A percentile compares a stretch with the other conserved stretches of the same genome.
Evolutionary conservation across 2,888 invertebrate species (phyloP).

Genomic region (Scaptomyza parva): DNA sequence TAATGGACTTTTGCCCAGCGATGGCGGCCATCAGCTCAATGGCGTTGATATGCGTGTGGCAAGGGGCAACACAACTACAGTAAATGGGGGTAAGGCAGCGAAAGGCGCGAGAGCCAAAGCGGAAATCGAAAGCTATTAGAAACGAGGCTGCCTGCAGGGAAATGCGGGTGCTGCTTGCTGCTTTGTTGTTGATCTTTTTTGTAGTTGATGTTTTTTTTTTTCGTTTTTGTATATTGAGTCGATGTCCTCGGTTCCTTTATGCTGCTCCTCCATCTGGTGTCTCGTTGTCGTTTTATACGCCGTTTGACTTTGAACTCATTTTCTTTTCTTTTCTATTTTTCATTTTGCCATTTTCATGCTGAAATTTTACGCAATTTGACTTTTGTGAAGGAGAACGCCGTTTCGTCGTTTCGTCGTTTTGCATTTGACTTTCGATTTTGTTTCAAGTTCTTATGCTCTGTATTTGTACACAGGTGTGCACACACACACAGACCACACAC

Average conservation of each 20-base stretch:
- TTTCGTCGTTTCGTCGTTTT: slow-evolving; percentile 29
- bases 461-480: slow-evolving; percentile 25
- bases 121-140: slow-evolving; percentile 78
- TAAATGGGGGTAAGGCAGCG: neutral
- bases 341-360: slow-evolving; percentile 39
- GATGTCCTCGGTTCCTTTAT: slow-evolving; percentile 15
- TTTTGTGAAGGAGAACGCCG: slow-evolving; percentile 19
- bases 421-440: slow-evolving; percentile 66
- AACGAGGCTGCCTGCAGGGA: slow-evolving; percentile 55
- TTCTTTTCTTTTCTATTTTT: slow-evolving; percentile 44
- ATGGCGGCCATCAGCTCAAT: slow-evolving; percentile 59
- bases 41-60: slow-evolving; percentile 3
- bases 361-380: slow-evolving; percentile 63
- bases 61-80: neutral
- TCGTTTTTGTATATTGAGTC: slow-evolving; percentile 31
- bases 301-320: slow-evolving; percentile 60
- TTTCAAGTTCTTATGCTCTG: slow-evolving; percentile 51
- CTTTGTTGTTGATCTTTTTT: neutral
- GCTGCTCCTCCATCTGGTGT: neutral
- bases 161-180: slow-evolving; percentile 21
- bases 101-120: slow-evolving; percentile 22
- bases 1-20: slow-evolving; percentile 71
- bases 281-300: slow-evolving; percentile 16
- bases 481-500: slow-evolving; percentile 10
- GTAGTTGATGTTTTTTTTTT: neutral